Base-by-base conservation (phyloP, 2,888 invertebrate genomes). In the Mamestra brassicae region DNA sequence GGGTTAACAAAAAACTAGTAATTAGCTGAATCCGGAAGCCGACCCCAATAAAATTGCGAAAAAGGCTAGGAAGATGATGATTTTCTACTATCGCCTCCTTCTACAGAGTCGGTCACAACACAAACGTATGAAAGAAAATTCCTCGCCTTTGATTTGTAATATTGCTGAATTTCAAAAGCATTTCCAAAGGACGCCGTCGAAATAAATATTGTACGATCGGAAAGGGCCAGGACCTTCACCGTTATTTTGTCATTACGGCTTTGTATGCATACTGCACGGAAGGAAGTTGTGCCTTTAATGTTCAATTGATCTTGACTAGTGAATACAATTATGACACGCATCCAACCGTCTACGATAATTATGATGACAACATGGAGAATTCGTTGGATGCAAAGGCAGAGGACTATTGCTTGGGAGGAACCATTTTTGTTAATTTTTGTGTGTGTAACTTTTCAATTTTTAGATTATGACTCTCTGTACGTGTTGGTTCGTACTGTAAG, bases 231-330 rank as follows among this genome's bases (percentile, higher is more conserved):
- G 58, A 34, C 70, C 57, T 84, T 71, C 45, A 78, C 81, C 64
- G 69, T 80, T 80, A 64, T 42, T 65, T 60, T 55, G 71, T 79
- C 58, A 62, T 54, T 68, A 50, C 61, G 17, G 62, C 4, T 68
- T 62, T 66, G 54, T 77, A 76, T 69, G 73, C 47, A 57, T 62
- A 71, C 13, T 52, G 54, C 10, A 60, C 62, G 81, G 76, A 80
- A 84, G 84, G 84, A 86, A 81, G 81, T 42, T 26, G 76, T 58
- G 42, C n/a, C 34, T 68, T 74, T 63, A 73, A 38, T 60, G 62
- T 77, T 34, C 8, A 65, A 62, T 45, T 60, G 64, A 74, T 64
- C 57, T 72, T 66, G 36, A 6, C 2, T n/a, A 15, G 17, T 66
- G 67, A 61, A 74, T 68, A 38, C 38, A 38, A 38, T 38, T 38